Evolutionary conservation across 2,797 vertebrate species (phyloP).

Genomic region (Phrynocephalus vlangalii): DNA sequence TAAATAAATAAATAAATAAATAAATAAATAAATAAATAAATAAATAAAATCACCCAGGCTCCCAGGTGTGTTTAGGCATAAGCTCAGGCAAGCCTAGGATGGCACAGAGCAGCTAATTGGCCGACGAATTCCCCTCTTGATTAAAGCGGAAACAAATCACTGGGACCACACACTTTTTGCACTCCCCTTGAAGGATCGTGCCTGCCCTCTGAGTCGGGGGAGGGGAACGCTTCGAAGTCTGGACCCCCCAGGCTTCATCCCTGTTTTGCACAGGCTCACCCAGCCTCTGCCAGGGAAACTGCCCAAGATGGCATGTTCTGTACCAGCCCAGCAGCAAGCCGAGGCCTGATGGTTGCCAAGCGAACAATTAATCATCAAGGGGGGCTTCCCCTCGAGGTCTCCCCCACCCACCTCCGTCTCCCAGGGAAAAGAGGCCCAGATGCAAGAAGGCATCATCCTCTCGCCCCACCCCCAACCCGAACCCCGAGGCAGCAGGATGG

Average conservation of each 20-base stretch:
- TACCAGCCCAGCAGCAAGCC: neutral
- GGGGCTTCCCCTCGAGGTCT: neutral
- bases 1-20: too few relatives aligned
- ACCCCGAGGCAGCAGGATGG: neutral
- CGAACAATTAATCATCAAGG: neutral
- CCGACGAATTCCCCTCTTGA: too few relatives aligned
- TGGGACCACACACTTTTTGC: neutral
- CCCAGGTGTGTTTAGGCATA: too few relatives aligned
- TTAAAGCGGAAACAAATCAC: too few relatives aligned
- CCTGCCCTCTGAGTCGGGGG: slow-evolving; percentile 11
- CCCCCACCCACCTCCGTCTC: neutral
- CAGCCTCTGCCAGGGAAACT: neutral
- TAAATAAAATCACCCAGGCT: too few relatives aligned
- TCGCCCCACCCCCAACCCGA: neutral
- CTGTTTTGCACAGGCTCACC: neutral
- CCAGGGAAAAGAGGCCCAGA: neutral
- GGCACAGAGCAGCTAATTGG: too few relatives aligned
- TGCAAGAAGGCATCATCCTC: neutral
- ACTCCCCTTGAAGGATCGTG: neutral
- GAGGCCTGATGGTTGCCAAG: neutral
- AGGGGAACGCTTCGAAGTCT: neutral
- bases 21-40: too few relatives aligned
- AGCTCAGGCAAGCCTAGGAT: too few relatives aligned
- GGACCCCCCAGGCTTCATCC: slow-evolving; percentile 9
- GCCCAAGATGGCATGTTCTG: neutral